A percentile compares a stretch with the other conserved stretches of the same genome.
These are phyloP conservation scores for Cryptoprocta ferox DNA, from an alignment of 2,797 vertebrate species.

Conservation along the genomic window DNA sequence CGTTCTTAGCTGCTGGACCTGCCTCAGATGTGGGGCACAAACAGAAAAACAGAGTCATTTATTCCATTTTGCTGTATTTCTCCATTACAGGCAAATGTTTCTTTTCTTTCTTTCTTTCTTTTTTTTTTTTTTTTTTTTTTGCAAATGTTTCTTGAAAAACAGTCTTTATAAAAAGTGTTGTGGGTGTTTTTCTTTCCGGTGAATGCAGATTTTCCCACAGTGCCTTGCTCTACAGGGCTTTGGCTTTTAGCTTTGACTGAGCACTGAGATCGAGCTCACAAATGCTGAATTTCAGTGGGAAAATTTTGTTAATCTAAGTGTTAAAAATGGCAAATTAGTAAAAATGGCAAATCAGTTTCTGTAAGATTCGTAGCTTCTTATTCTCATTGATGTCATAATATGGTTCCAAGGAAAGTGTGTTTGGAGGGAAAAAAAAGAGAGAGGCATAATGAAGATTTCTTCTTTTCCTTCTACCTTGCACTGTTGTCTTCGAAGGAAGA, in stretches of 20 bases:
- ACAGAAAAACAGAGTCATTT: neutral
- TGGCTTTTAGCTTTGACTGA: neutral
- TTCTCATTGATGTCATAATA: neutral
- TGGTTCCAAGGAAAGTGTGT: neutral
- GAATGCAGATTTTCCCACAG: neutral
- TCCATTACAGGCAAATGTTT: neutral
- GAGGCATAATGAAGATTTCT: neutral
- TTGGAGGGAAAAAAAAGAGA: neutral
- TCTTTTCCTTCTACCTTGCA: neutral
- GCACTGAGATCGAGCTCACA: neutral
- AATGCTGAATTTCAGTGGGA: neutral
- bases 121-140: too few relatives aligned
- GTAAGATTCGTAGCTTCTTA: neutral
- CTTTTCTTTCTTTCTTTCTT: too few relatives aligned
- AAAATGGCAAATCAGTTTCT: constrained; percentile 17
- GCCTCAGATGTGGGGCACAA: neutral
- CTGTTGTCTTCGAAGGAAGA: neutral
- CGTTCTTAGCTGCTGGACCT: neutral
- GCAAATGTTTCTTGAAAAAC: neutral
- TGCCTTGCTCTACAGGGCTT: neutral
- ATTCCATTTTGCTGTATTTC: constrained; percentile 10
- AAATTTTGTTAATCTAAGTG: neutral
- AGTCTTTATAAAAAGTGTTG: neutral
- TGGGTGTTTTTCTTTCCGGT: constrained; percentile 52
- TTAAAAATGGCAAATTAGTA: neutral